Evolutionary conservation across 2,797 vertebrate species (phyloP), one percentile per base, ranked within the genome.

Genomic region (Gymnoscopelus braueri): DNA sequence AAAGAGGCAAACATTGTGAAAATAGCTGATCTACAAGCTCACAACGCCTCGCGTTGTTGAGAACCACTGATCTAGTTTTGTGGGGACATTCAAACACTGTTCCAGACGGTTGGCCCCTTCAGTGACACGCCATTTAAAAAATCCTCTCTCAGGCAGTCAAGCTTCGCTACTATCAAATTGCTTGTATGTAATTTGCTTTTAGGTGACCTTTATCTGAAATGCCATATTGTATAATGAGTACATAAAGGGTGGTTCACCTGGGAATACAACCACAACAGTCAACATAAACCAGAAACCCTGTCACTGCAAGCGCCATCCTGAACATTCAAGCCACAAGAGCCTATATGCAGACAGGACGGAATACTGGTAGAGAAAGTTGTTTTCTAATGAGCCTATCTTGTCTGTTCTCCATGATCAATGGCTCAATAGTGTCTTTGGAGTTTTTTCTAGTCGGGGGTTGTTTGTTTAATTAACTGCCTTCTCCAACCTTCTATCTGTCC

Each of bases 201-300:
- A 39, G 63, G 69, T 62, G 77, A 81, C 84, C 88, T 89, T 87
- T 78, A 88, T 84, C 71, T 75, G 75, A 68, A 85, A 72, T 83
- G 67, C 81, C 67, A 47, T 58, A 54, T 70, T 60, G 57, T 69
- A 52, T 60, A 76, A 67, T 23, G 19, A 79, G 67, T 71, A 68
- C 78, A 75, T 85, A 65, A 23, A 19, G 56, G 79, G 65, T 52
- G 55, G 57, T 80, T 58, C 56, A 53, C 64, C 26, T 13, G 19
- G 59, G 52, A 59, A 68, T 65, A 56, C 71, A 63, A 63, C 60
- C 47, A 29, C 55, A 53, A 66, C 55, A 70, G 69, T 79, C 14
- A 71, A 81, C 50, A 60, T 44, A 63, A 72, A 57, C 32, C 13
- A 2, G 35, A 77, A 77, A 65, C 49, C 19, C 13, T 52, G 49